A percentile compares a stretch with the other conserved stretches of the same genome.
phyloP scores from a whole-genome alignment of 1,140 invertebrate species.

The Rhynchophorus ferrugineus region DNA sequence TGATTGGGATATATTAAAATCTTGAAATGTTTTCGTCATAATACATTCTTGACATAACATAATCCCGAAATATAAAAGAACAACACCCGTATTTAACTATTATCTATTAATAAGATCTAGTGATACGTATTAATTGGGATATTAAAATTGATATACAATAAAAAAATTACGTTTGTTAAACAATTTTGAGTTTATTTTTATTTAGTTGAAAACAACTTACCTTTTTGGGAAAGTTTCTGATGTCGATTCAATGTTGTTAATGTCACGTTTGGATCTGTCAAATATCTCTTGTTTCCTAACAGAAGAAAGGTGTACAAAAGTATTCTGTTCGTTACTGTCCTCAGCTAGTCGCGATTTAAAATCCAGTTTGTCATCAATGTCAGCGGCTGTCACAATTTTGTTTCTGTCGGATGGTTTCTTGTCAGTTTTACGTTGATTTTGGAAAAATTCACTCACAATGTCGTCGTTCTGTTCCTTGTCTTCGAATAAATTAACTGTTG shows the following conservation, averaged over 20 bases:
- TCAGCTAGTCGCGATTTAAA: conserved; percentile 42
- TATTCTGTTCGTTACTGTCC: conserved; percentile 32
- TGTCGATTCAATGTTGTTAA: neutral
- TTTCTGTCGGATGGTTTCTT: neutral
- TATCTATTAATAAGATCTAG: no score
- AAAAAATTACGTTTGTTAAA: no score
- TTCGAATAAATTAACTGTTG: neutral
- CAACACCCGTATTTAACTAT: no score
- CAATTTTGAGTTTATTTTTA: no score
- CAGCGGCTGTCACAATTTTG: neutral
- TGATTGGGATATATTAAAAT: no score
- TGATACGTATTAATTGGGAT: no score
- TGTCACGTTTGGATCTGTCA: conserved; percentile 4
- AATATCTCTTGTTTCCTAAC: neutral
- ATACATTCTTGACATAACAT: no score
- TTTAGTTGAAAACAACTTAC: no score
- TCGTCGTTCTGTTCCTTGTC: conserved; percentile 13
- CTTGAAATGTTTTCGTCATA: no score
- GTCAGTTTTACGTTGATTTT: conserved; percentile 11
- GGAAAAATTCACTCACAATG: conserved; percentile 18
- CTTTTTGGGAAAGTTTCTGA: neutral
- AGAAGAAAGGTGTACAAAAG: neutral
- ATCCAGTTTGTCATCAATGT: conserved; percentile 46
- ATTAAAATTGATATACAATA: no score
- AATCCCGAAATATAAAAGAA: no score